Evolutionary conservation across 2,888 invertebrate species (phyloP), one percentile per base, ranked within the genome.

Genomic region (Xestoiulus laeticollis): DNA sequence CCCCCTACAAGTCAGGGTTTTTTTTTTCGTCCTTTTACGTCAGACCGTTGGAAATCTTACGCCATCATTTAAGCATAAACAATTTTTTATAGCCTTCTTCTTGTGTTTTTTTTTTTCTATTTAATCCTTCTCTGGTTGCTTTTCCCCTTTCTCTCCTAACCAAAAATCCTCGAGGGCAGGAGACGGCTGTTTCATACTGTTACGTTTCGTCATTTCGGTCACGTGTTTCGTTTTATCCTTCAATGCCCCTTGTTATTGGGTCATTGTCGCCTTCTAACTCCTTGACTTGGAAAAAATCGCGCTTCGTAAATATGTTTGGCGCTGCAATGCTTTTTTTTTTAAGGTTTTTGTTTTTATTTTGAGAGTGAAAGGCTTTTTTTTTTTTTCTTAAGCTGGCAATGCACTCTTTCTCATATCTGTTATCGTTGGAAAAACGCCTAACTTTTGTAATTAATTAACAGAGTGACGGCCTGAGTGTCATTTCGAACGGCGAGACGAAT

Each of bases 21-120:
- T n/a, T n/a, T 26, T 22, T 22, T 26, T 68, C 68, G 68, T 22
- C 68, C 68, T 68, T 68, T 68, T 68, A 68, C 68, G 68, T 68
- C 68, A 68, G 68, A 68, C 68, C 68, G 68, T 68, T 68, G n/a
- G 68, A 68, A 68, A 68, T 68, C 68, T 68, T 68, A 68, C 68
- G 68, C 68, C 68, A 68, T 68, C 68, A 26, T n/a, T n/a, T 68
- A 10, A 68, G 68, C 68, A 68, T 68, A 68, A 68, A 68, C 68
- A 68, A 68, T 68, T 68, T 68, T 22, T 68, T 59, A 68, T 26
- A 22, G 68, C 68, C 68, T 68, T 68, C 68, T 68, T n/a, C n/a
- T n/a, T 22, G 14, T n/a, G 59, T 59, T 59, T n/a, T n/a, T 38
- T 38, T 38, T 38, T 38, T 38, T 38, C 6, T 5, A 5, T 48